Evolutionary conservation across 2,888 invertebrate genomes (phyloP).

Genomic region (Eristalis pertinax): DNA sequence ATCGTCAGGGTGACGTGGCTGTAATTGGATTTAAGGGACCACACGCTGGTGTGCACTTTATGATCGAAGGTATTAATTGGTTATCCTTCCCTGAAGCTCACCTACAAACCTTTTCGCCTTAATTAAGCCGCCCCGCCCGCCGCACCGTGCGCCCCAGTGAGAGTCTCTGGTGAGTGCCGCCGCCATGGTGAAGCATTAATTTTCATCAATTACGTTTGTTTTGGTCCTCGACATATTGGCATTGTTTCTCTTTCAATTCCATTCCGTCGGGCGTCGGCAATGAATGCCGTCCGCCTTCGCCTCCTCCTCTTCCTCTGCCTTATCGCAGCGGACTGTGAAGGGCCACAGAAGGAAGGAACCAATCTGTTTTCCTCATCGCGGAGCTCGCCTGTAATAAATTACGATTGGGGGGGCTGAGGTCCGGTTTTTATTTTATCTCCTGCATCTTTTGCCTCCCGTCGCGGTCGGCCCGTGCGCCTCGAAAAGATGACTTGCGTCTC

Average conservation of each 20-base stretch:
- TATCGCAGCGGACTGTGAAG: neutral
- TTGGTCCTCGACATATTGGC: conserved; percentile 9
- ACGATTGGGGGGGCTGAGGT: conserved; percentile 1
- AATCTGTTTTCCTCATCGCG: conserved; percentile 7
- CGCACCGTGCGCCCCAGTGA: neutral
- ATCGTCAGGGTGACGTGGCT: neutral
- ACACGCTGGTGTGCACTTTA: conserved; percentile 29
- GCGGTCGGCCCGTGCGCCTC: neutral
- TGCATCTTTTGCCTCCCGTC: too few relatives aligned
- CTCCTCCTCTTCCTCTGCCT: neutral
- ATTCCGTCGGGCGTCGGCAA: neutral
- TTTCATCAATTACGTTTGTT: conserved; percentile 30
- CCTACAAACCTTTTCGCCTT: neutral
- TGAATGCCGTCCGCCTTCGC: neutral
- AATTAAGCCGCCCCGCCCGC: neutral
- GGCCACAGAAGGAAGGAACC: conserved; percentile 7
- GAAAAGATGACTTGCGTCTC: conserved; percentile 18
- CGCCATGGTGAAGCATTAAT: conserved; percentile 16
- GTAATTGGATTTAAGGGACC: conserved; percentile 28
- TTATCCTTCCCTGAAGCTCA: neutral
- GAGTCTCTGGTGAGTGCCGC: too few relatives aligned
- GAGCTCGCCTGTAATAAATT: conserved; percentile 25
- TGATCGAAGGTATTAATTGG: conserved; percentile 40
- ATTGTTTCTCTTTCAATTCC: conserved; percentile 28
- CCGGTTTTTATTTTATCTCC: conserved; percentile 2